Evolutionary conservation across 64 coral and sea anemone species (phyloP), one percentile per base, ranked within the genome.

Genomic region (Dendrophyllia cribrosa): DNA sequence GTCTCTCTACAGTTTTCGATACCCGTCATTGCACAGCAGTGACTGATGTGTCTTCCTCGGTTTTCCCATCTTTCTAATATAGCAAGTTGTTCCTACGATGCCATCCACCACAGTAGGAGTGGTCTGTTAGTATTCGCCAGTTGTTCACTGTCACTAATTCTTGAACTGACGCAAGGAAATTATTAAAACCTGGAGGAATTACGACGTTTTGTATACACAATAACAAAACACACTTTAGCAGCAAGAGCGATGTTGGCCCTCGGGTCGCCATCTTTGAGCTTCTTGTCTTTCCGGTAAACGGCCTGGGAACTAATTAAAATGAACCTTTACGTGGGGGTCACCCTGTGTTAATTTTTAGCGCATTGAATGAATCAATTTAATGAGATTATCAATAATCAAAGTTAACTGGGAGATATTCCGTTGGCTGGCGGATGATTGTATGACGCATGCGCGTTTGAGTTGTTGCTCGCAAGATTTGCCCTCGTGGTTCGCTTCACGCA

Each of bases 21-120:
- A 66, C 63, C 21, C 63, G 21, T 66, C 17, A 66, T n/a, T 66
- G 63, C 17, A 66, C 63, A 66, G 63, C 63, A 66, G 63, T 66
- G 63, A 20, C 63, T 66, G 63, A 66, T 66, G 63, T 66, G 63
- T 66, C 63, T 66, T 66, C 63, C 63, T 66, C 63, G 9, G 63
- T 66, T 66, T 66, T 66, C 63, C 9, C 63, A 66, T 66, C 63
- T 66, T n/a, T 66, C 63, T 66, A 66, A 66, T 20, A 66, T 66
- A 66, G 63, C 63, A n/a, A 66, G 63, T 66, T 20, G 21, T 66
- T 66, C 63, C 63, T 66, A 66, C 15, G 21, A 66, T 34, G 34
- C 34, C 34, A 34, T 34, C 34, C 34, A 34, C 34, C 63, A 66
- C 63, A 66, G 63, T n/a, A 66, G 63, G 63, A 66, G 34, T 34